Evolutionary conservation across 2,888 invertebrate species (phyloP), one percentile per base, ranked within the genome.

Genomic region (Eupithecia exiguata): DNA sequence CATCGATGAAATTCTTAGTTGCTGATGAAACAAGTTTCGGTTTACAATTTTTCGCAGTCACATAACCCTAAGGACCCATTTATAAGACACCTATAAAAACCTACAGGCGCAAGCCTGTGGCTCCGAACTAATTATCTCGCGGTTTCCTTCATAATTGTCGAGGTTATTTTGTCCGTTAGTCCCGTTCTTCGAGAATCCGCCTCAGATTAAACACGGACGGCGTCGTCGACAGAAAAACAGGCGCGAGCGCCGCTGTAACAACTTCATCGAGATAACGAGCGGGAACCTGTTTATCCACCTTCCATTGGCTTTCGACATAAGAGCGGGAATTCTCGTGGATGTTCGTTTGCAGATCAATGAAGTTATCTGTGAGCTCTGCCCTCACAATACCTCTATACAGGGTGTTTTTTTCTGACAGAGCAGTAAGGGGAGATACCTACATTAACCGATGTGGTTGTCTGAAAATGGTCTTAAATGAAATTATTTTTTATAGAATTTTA

Each of bases 231-330:
- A 87, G 79, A 88, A 92, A 91, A 92, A 88, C 85, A 86, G 88
- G 92, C 86, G 91, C 85, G 89, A 89, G 85, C 82, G 83, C 83
- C 88, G 86, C 85, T 90, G 87, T 91, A 90, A 94, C 94, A 93
- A 91, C 94, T 93, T 93, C 91, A 93, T 93, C 85, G 89, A 87
- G 90, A 90, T 92, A 92, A 93, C 91, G 88, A 91, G 88, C 85
- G 46, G 83, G 73, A 88, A 89, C 90, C 86, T 81, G 89, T 88
- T 66, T 38, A 38, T 53, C 49, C n/a, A 16, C 38, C 66, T 40
- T n/a, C 40, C 66, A 66, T 38, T 65, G 63, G 36, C 63, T 65
- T 63, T 36, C 36, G 62, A 62, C 58, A 58, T 7, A 9, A 65
- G 36, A 65, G 63, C 63, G 63, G 63, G 63, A 65, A n/a, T n/a